Conservation (phyloP, 2,113 vertebrate genomes). For the Sarotherodon lohbergeri region DNA sequence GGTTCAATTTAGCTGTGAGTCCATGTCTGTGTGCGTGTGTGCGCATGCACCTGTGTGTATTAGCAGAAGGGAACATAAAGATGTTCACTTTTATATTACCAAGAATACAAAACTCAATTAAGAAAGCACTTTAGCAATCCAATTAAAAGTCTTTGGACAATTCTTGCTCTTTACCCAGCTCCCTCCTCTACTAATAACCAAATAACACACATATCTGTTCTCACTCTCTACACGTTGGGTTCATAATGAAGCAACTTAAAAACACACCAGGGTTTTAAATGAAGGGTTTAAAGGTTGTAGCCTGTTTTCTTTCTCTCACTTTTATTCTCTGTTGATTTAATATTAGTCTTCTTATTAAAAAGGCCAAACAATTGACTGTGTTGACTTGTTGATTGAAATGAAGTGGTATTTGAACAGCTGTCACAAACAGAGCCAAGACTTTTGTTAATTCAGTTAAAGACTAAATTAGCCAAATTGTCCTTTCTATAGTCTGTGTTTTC, state of each 20-base stretch:
- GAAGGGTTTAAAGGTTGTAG: slow-evolving; percentile 44
- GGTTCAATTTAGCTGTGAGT: slow-evolving; percentile 62
- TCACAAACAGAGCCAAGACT: neutral
- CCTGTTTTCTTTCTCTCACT: neutral
- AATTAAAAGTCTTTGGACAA: slow-evolving; percentile 75
- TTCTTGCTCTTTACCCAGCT: slow-evolving; percentile 37
- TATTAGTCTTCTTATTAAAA: neutral
- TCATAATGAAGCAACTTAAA: slow-evolving; percentile 69
- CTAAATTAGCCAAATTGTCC: slow-evolving; percentile 21
- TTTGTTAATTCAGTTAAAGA: slow-evolving; percentile 7
- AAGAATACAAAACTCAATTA: slow-evolving; percentile 68
- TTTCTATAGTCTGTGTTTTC: neutral
- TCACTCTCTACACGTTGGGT: slow-evolving; percentile 40
- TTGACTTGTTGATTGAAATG: slow-evolving; percentile 22
- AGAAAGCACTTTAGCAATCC: slow-evolving; percentile 67
- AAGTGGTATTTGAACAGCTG: slow-evolving; percentile 37
- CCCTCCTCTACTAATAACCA: slow-evolving; percentile 59
- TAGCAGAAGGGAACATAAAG: slow-evolving; percentile 48
- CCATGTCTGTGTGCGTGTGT: neutral
- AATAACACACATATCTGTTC: slow-evolving; percentile 48
- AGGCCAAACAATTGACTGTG: slow-evolving; percentile 23
- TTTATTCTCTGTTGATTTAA: neutral
- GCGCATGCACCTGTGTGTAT: slow-evolving; percentile 19
- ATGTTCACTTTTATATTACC: slow-evolving; percentile 64
- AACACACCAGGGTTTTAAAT: slow-evolving; percentile 64